Evolutionary conservation across 2,113 vertebrate species (phyloP).

Genomic region (Hippoglossus stenolepis): DNA sequence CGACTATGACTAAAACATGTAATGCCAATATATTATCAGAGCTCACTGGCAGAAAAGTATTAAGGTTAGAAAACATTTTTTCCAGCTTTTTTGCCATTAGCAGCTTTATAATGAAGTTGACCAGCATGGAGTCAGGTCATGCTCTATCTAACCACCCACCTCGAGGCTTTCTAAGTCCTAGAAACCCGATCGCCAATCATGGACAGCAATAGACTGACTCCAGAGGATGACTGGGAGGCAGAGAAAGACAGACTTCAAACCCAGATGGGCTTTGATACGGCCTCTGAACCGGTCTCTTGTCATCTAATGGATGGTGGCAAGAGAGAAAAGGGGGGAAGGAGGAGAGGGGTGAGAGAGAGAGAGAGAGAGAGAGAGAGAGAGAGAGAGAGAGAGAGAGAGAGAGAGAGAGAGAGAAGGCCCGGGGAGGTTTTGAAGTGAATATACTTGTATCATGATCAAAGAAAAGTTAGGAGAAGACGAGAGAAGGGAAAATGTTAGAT

Average conservation of each 20-base stretch:
- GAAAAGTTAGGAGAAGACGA: conserved; percentile 19
- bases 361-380: conserved; percentile 2
- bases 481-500: background rate
- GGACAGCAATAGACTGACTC: conserved; percentile 41
- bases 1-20: too few species aligned
- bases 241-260: conserved; percentile 62
- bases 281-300: conserved; percentile 71
- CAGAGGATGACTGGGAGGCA: conserved; percentile 64
- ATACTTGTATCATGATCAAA: conserved; percentile 53
- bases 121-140: conserved; percentile 52
- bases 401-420: conserved; percentile 30
- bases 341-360: conserved; percentile 13
- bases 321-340: conserved; percentile 25
- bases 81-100: conserved; percentile 32
- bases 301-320: conserved; percentile 61
- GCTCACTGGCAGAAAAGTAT: background rate
- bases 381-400: too few species aligned
- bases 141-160: conserved; percentile 52
- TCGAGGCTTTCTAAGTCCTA: conserved; percentile 47
- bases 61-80: background rate
- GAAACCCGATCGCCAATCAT: conserved; percentile 32
- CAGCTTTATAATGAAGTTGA: conserved; percentile 43
- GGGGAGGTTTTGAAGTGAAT: conserved; percentile 51
- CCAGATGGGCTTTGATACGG: conserved; percentile 68
- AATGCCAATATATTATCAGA: background rate